Evolutionary conservation across 1,140 invertebrate species (phyloP).

Genomic region (Dufourea novaeangliae): DNA sequence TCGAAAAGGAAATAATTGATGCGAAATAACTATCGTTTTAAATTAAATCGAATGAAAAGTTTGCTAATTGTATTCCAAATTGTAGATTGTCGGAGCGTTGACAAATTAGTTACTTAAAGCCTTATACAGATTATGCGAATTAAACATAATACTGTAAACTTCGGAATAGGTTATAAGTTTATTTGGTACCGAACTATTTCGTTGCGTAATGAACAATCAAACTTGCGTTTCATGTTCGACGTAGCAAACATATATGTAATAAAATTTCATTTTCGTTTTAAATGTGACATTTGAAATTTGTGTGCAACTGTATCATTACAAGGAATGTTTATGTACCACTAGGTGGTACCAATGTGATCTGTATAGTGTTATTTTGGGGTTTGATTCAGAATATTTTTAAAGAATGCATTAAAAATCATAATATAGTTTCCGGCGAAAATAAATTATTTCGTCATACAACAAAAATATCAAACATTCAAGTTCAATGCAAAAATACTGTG

Average conservation of each 20-base stretch:
- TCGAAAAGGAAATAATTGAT: slow-evolving; percentile 9
- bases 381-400: not conserved
- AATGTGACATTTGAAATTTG: slow-evolving; percentile 5
- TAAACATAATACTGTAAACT: slow-evolving; percentile 31
- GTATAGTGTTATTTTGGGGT: not conserved
- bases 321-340: slow-evolving; percentile 28
- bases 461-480: not conserved
- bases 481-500: not conserved
- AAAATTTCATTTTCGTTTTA: not conserved
- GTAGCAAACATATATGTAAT: not conserved
- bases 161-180: not conserved
- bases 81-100: slow-evolving; percentile 24
- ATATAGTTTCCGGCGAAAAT: too few relatives aligned
- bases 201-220: not conserved
- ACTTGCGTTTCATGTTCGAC: not conserved
- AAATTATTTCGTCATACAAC: not conserved
- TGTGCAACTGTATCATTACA: not conserved
- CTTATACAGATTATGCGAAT: not conserved
- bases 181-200: not conserved
- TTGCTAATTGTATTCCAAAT: not conserved
- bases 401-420: not conserved
- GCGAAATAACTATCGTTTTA: slow-evolving; percentile 2
- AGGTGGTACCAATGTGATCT: not conserved
- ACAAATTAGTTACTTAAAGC: slow-evolving; percentile 18
- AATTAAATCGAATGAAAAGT: not conserved